Conservation (phyloP, 2,113 vertebrate species). For the Halichoeres trimaculatus region DNA sequence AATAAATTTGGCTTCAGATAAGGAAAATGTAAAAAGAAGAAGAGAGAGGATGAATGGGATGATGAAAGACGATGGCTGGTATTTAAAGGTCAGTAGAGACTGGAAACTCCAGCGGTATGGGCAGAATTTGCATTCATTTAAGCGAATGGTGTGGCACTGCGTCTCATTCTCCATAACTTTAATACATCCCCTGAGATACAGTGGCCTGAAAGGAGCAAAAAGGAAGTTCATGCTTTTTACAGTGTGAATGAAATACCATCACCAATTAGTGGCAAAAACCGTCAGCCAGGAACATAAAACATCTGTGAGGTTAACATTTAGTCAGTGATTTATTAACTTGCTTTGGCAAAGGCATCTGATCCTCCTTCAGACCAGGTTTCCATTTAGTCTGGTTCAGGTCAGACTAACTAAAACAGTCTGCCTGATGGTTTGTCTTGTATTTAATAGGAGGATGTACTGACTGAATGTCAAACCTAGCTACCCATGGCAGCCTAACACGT, state of each 20-base stretch:
- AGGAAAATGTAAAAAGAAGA: conserved; percentile 7
- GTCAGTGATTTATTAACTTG: too few relatives aligned
- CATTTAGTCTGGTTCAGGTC: too few relatives aligned
- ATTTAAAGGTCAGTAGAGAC: conserved; percentile 20
- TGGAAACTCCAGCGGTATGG: background rate
- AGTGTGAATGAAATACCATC: background rate
- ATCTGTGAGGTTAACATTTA: too few relatives aligned
- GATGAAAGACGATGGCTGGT: conserved; percentile 12
- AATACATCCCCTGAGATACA: background rate
- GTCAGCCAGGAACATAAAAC: too few relatives aligned
- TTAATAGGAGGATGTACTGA: too few relatives aligned
- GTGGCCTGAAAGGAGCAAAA: conserved; percentile 6
- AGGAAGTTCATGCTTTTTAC: background rate
- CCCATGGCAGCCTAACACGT: too few relatives aligned
- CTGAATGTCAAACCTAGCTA: too few relatives aligned
- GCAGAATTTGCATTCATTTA: background rate
- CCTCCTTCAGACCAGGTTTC: too few relatives aligned
- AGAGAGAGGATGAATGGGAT: background rate
- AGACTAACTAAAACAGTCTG: too few relatives aligned
- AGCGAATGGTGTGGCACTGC: background rate
- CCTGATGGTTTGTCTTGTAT: too few relatives aligned
- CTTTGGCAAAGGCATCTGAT: too few relatives aligned
- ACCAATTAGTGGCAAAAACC: background rate
- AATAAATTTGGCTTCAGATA: conserved; percentile 18
- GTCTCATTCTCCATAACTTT: background rate